Evolutionary conservation across 2,797 vertebrate species (phyloP), one percentile per base, ranked within the genome.

Genomic region (Sebastes paucispinis): DNA sequence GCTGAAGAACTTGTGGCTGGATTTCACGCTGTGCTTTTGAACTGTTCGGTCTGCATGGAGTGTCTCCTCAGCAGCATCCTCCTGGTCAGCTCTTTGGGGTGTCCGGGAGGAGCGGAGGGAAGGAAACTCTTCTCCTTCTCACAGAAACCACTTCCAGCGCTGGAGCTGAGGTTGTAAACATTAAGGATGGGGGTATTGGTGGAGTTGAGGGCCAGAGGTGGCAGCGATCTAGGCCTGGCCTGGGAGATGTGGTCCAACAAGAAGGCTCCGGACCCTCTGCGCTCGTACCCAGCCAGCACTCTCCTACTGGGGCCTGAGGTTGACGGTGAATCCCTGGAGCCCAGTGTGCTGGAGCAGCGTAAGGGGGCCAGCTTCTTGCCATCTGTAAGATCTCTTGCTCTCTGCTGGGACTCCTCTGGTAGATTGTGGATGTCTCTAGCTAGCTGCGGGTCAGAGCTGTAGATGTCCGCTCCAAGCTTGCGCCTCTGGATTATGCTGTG

Each of bases 1-100:
- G 7, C 0, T 5, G 29, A 50, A 36, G 62, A 31, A 2, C 57
- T 10, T 32, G 31, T 14, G 5, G n/a, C 10, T 27, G 8, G 8
- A 14, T 14, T 70, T 87, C 77, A 93, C 12, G 62, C 89, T 0
- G 91, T 86, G 67, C 62, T 84, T 77, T 94, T 97, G 79, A 97
- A 96, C 93, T 97, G 96, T 73, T 98, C 96, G 0, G 96, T 96
- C 94, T 97, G 97, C 87, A 97, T 95, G 2, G 97, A 98, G 81
- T 98, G 97, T 87, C 97, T 96, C 88, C 97, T 94, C 82, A 96
- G 83, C 25, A 98, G 91, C 93, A 94, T 95, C 88, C 96, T 97
- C 1, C 91, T 95, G 50, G 94, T 96, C 62, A 90, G 84, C 39
- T 97, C 96, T 60, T 93, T 97, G 4, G 96, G 96, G 16, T 93